phyloP scores from a whole-genome alignment of 2,113 vertebrate species.

The Neolamprologus sp. region DNA sequence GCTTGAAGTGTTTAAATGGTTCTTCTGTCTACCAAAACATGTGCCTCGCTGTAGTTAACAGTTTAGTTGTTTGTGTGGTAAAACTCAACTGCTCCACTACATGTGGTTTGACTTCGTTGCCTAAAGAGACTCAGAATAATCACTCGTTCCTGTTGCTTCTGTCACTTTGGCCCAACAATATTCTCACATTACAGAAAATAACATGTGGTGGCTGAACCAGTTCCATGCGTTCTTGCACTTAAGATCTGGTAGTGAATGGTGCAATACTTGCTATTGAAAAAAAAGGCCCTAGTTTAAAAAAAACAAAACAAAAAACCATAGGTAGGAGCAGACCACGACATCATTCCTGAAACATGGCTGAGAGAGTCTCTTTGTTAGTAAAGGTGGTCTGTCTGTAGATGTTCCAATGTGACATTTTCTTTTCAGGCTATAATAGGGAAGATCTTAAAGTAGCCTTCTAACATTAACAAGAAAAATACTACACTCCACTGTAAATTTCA shows the following conservation, averaged over 20 bases:
- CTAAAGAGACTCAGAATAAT: background rate
- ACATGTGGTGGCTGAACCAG: background rate
- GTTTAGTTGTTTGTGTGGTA: background rate
- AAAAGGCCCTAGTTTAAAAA: background rate
- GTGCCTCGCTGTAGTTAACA: background rate
- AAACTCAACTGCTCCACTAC: background rate
- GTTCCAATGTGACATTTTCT: conserved; percentile 24
- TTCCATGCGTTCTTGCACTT: background rate
- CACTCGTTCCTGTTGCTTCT: background rate
- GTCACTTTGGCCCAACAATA: background rate
- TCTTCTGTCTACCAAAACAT: background rate
- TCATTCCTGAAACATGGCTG: background rate
- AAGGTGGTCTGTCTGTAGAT: conserved; percentile 39
- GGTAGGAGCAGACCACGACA: background rate
- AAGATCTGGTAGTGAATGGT: background rate
- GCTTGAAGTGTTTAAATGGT: background rate
- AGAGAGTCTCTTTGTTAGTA: background rate
- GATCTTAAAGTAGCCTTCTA: background rate
- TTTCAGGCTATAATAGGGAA: background rate
- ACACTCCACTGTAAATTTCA: conserved; percentile 1
- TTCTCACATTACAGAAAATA: background rate
- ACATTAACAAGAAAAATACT: conserved; percentile 47
- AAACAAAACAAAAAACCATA: background rate
- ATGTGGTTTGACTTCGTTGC: background rate
- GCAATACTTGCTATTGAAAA: conserved; percentile 4